Conservation (phyloP, 2,888 invertebrate species). For the Dinocampus coccinellae region DNA sequence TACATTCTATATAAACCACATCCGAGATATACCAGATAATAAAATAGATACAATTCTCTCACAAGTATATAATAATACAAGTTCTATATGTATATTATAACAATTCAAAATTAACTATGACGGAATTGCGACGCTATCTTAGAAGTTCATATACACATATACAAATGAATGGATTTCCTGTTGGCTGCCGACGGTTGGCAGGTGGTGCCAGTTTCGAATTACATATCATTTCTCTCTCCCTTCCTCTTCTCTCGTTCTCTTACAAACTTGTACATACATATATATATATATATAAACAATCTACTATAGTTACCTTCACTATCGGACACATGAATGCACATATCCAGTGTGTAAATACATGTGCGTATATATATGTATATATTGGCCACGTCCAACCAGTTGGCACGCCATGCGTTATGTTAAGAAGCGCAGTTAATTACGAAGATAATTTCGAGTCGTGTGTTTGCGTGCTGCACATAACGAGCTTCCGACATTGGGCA, state of each 20-base stretch:
- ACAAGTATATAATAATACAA: background rate
- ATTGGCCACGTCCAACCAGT: slow-evolving; percentile 60
- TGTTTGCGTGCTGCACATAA: slow-evolving; percentile 67
- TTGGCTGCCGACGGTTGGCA: slow-evolving; percentile 45
- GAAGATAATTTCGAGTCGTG: slow-evolving; percentile 68
- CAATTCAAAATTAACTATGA: slow-evolving; percentile 17
- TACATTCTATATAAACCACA: too few relatives aligned
- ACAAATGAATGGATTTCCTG: slow-evolving; percentile 34
- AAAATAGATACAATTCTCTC: background rate
- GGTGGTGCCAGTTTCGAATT: slow-evolving; percentile 64
- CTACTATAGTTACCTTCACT: background rate
- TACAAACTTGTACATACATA: background rate
- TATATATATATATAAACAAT: slow-evolving; percentile 8
- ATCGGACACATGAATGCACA: slow-evolving; percentile 25
- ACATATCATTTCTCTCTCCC: slow-evolving; percentile 57
- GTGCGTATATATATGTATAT: slow-evolving; percentile 43
- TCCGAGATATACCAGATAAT: too few relatives aligned
- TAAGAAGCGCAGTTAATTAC: slow-evolving; percentile 69
- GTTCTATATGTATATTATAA: background rate
- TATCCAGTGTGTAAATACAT: slow-evolving; percentile 51
- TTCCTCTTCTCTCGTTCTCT: background rate
- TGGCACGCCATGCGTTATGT: slow-evolving; percentile 68
- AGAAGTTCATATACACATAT: slow-evolving; percentile 11
- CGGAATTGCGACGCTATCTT: slow-evolving; percentile 5
- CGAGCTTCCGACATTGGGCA: slow-evolving; percentile 59